Base-by-base conservation (phyloP, 2,113 vertebrate species). In the Vireo altiloquus region DNA sequence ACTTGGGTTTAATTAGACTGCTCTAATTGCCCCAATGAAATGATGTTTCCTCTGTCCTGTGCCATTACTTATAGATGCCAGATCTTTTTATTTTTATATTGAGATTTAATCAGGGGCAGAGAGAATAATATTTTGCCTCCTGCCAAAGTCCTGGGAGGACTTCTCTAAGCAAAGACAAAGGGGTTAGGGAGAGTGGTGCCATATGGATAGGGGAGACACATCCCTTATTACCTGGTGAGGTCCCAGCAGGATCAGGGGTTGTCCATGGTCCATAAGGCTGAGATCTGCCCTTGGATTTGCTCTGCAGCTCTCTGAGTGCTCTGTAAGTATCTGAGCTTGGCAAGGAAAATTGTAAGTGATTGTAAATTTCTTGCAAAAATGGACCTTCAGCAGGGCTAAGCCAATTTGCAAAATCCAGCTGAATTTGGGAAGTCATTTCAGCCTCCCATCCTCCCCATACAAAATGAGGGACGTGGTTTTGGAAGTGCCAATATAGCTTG, bases 1-100 rank as follows among this genome's bases (percentile, higher is more conserved):
- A n/a, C 91, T 79, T 59, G 71, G 83, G 61, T 87, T 95, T 96
- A 95, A 97, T 96, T 92, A 95, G 90, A 80, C 79, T 64, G 76
- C 16, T 6, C 92, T 96, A 96, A 97, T 96, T 96, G 91, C 92
- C 87, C 88, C 92, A 81, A 76, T 95, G 74, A 94, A 96, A 92
- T 76, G 72, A 96, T 81, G 90, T 60, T 95, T 97, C 72, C 61
- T 80, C 77, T 88, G 82, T 92, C 91, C 71, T 89, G 52, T 89
- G 37, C 85, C 88, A 71, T 94, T 87, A 75, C 61, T 87, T 87
- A 69, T 3, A 77, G 44, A 40, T 75, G 49, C 21, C 65, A 78
- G 63, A 18, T 44, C 80, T 40, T 54, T 92, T 70, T 22, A 17
- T 72, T 70, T 44, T 56, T 22, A 44, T 76, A 39, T 39, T 83